Conservation (phyloP, 2,113 vertebrate genomes). For the Psophia crepitans region DNA sequence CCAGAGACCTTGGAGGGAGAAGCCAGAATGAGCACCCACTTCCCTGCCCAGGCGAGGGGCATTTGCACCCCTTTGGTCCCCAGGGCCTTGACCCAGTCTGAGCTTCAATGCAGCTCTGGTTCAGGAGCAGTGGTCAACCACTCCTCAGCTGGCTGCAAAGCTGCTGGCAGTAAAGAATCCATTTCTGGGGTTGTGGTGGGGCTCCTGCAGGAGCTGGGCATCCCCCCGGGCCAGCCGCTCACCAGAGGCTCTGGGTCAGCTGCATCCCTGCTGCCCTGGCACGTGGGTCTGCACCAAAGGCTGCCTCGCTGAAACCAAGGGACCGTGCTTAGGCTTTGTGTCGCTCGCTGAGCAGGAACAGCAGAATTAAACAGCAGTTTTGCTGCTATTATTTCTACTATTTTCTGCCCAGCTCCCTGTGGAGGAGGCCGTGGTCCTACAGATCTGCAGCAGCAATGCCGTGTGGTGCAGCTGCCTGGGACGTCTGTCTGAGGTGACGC, state of each 20-base stretch:
- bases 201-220: neutral
- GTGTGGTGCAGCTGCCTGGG: accelerated
- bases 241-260: neutral
- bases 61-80: neutral
- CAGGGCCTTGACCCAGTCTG: neutral
- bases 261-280: neutral
- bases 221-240: neutral
- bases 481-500: neutral
- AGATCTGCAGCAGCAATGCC: neutral
- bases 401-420: neutral
- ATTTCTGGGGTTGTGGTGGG: accelerated
- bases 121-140: neutral
- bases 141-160: neutral
- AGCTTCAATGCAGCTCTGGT: neutral
- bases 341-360: neutral
- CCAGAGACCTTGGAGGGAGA: neutral
- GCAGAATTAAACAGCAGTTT: neutral
- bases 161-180: neutral
- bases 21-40: neutral
- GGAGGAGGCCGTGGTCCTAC: neutral
- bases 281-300: neutral
- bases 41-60: neutral
- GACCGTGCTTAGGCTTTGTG: neutral
- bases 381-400: too few species aligned
- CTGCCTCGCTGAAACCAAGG: neutral